Conservation (phyloP, 2,888 invertebrate species). For the Folsomia candida region DNA sequence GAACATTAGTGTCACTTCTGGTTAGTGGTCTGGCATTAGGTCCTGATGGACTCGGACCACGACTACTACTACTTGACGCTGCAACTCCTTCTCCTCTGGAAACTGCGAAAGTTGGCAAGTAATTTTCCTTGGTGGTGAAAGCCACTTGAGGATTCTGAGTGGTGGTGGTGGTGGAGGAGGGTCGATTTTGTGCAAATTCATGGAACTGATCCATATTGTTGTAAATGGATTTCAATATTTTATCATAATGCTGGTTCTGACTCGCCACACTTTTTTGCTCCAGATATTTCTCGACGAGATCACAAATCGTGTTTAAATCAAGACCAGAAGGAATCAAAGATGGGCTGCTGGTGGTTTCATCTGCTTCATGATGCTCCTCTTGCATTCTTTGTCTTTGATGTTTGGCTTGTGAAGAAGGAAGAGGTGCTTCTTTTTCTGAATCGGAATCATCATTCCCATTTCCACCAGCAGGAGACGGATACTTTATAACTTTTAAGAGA, state of each 20-base stretch:
- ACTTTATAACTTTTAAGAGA: background rate
- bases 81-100: background rate
- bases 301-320: constrained; percentile 1
- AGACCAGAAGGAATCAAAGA: too few relatives aligned
- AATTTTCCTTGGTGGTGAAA: too few relatives aligned
- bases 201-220: background rate
- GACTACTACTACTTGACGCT: background rate
- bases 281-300: constrained; percentile 21
- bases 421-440: background rate
- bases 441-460: background rate
- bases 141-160: too few relatives aligned
- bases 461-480: background rate
- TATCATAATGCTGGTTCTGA: background rate
- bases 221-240: background rate
- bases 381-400: too few relatives aligned
- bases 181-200: too few relatives aligned
- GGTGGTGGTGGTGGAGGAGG: too few relatives aligned
- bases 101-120: too few relatives aligned
- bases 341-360: too few relatives aligned
- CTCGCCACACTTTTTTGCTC: constrained; percentile 22
- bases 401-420: too few relatives aligned
- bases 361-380: too few relatives aligned
- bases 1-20: too few relatives aligned
- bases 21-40: background rate
- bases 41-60: too few relatives aligned